Evolutionary conservation across 2,113 vertebrate genomes (phyloP).

Genomic region (Phyllopteryx taeniolatus): DNA sequence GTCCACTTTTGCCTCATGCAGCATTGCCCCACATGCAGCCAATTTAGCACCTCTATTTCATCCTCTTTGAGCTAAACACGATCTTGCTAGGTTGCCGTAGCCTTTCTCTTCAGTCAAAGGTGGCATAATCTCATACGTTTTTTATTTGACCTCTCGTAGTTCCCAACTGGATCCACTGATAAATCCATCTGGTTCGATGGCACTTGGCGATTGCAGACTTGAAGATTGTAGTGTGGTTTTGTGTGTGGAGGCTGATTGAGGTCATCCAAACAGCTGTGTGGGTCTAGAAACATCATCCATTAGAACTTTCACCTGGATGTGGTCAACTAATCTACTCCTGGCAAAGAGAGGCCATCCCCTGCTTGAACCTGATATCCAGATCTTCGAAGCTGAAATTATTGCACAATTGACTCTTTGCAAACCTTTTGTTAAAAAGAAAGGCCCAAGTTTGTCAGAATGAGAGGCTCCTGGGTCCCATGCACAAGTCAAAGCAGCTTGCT

Average conservation of each 20-base stretch:
- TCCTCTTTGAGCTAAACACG: slow-evolving; percentile 1
- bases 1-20: slow-evolving; percentile 21
- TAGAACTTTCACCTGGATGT: slow-evolving; percentile 22
- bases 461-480: slow-evolving; percentile 54
- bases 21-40: slow-evolving; percentile 42
- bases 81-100: slow-evolving; percentile 13
- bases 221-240: slow-evolving; percentile 26
- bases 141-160: slow-evolving; percentile 34
- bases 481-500: slow-evolving; percentile 58
- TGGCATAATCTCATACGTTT: slow-evolving; percentile 27
- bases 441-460: slow-evolving; percentile 24
- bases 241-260: slow-evolving; percentile 45
- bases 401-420: slow-evolving; percentile 72
- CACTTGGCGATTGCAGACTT: slow-evolving; percentile 29
- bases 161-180: slow-evolving; percentile 43
- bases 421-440: slow-evolving; percentile 44
- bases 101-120: slow-evolving; percentile 38
- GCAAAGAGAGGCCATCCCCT: slow-evolving; percentile 37
- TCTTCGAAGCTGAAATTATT: slow-evolving; percentile 40
- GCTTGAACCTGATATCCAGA: slow-evolving; percentile 3
- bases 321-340: slow-evolving; percentile 45
- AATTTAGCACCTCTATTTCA: slow-evolving; percentile 18
- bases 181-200: slow-evolving; percentile 31
- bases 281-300: slow-evolving; percentile 40
- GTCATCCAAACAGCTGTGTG: slow-evolving; percentile 28